These are phyloP conservation scores for Macrobrachium rosenbergii DNA, from an alignment of 1,140 invertebrate species.

Conservation along the genomic window DNA sequence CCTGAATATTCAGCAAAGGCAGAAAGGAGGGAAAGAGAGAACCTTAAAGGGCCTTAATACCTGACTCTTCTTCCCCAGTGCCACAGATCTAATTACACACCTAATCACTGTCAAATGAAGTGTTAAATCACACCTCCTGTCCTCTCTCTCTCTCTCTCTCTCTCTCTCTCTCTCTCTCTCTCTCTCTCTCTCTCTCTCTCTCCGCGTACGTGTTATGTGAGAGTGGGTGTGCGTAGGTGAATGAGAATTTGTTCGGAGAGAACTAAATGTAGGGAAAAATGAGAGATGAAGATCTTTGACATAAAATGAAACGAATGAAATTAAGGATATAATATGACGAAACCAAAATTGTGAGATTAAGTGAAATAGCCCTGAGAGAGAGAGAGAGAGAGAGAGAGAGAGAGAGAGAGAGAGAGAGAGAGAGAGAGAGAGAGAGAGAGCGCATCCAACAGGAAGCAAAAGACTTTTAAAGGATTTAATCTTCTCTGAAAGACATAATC, in stretches of 20 bases:
- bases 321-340: conserved; percentile 15
- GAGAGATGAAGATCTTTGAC: background rate
- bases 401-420: conserved; percentile 38
- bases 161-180: conserved; percentile 23
- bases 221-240: conserved; percentile 28
- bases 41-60: background rate
- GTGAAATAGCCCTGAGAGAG: too few species aligned
- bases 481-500: too few species aligned
- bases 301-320: background rate
- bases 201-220: conserved; percentile 2
- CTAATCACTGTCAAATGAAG: background rate
- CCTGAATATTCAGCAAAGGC: background rate
- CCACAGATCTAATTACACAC: background rate
- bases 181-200: conserved; percentile 28
- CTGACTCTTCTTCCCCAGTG: background rate
- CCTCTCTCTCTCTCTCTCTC: conserved; percentile 28
- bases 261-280: background rate
- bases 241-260: background rate
- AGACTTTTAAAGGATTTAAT: background rate
- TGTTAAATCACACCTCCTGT: background rate
- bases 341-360: background rate
- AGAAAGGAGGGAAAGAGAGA: background rate
- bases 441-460: background rate
- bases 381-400: too few species aligned
- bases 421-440: conserved; percentile 52